Evolutionary conservation across 1,140 invertebrate genomes (phyloP).

Genomic region (Drosophila baimaii): DNA sequence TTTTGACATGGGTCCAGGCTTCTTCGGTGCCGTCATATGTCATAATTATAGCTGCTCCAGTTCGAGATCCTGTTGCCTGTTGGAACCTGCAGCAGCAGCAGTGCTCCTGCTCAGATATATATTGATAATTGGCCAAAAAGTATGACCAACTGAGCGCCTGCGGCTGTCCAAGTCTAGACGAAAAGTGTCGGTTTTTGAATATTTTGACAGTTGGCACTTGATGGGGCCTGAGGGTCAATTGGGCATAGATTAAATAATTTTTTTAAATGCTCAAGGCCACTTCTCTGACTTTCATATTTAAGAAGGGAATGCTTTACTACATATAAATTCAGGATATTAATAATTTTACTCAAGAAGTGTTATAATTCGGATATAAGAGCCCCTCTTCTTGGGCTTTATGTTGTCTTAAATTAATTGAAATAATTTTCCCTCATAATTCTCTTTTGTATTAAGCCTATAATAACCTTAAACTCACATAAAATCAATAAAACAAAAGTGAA

Average conservation of each 20-base stretch:
- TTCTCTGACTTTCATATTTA: not conserved
- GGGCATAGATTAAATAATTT: conserved; percentile 32
- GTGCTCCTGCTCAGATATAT: conserved; percentile 29
- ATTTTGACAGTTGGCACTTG: conserved; percentile 75
- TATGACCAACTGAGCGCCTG: conserved; percentile 51
- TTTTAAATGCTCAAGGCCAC: not conserved
- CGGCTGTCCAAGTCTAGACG: conserved; percentile 69
- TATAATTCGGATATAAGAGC: not conserved
- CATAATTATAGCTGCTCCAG: conserved; percentile 75
- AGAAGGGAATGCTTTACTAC: not conserved
- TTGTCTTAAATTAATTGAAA: not conserved
- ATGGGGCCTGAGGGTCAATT: conserved; percentile 23
- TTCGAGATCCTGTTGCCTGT: conserved; percentile 15
- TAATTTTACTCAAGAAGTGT: not conserved
- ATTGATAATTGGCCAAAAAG: conserved; percentile 66
- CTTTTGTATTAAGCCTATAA: not conserved
- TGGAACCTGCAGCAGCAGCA: conserved; percentile 23
- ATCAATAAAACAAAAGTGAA: not conserved
- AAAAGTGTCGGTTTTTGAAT: conserved; percentile 61
- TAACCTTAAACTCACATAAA: not conserved
- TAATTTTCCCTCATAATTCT: not conserved
- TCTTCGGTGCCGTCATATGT: conserved; percentile 62
- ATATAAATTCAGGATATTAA: not conserved
- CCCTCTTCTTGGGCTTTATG: fast-evolving
- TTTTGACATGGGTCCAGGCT: conserved; percentile 65